These are phyloP conservation scores for Vulpes lagopus DNA, from an alignment of 2,113 vertebrate species.

Conservation along the genomic window DNA sequence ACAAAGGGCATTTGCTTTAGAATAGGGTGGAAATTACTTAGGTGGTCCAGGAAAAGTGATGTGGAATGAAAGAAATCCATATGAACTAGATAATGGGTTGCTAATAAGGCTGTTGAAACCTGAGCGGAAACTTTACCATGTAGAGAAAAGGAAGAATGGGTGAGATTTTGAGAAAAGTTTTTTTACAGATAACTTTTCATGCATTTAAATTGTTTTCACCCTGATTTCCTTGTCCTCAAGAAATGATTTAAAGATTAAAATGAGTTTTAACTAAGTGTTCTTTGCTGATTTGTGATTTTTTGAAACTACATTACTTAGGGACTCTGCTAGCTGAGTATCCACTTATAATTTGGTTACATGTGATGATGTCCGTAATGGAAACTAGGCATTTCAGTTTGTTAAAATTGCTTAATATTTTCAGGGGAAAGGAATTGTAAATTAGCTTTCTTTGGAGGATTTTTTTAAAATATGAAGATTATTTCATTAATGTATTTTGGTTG, in stretches of 20 bases:
- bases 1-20: neutral
- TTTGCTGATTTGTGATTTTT: neutral
- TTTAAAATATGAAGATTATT: neutral
- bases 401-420: neutral
- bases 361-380: neutral
- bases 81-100: neutral
- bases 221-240: neutral
- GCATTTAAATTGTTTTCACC: neutral
- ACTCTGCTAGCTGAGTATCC: neutral
- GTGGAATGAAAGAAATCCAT: neutral
- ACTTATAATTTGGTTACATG: neutral
- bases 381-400: neutral
- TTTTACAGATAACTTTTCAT: neutral
- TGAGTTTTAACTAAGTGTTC: neutral
- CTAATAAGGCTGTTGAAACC: neutral
- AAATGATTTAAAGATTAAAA: constrained; percentile 33
- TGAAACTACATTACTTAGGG: neutral
- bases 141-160: neutral
- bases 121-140: neutral
- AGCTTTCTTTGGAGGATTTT: neutral
- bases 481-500: neutral
- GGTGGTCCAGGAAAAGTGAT: neutral
- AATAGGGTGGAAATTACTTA: neutral
- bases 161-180: constrained; percentile 15
- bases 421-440: neutral